Conservation (phyloP, 2,888 invertebrate species). For the Tetropium fuscum region DNA sequence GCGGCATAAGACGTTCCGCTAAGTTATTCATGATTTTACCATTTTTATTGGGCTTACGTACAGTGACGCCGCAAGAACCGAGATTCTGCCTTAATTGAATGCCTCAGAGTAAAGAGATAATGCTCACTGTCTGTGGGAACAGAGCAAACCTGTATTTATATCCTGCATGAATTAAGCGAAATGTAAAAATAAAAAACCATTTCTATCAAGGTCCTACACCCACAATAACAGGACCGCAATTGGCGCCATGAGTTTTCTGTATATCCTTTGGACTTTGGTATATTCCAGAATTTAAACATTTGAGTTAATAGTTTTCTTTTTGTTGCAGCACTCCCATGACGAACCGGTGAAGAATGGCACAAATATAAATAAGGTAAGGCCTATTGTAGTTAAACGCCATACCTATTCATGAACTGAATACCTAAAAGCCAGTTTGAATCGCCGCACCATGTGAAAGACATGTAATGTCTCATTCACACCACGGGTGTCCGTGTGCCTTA, state of each 20-base stretch:
- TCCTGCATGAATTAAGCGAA: constrained; percentile 10
- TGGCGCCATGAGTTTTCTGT: constrained; percentile 9
- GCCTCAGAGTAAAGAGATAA: constrained; percentile 7
- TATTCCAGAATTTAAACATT: constrained; percentile 12
- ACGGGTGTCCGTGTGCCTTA: no score
- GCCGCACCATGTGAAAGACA: no score
- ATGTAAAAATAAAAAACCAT: constrained; percentile 18
- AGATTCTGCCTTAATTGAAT: constrained; percentile 9
- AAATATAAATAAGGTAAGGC: constrained; percentile 65
- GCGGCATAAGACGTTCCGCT: no score
- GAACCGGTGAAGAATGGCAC: constrained; percentile 64
- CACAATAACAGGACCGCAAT: constrained; percentile 3
- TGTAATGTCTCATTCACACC: no score
- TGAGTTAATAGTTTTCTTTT: constrained; percentile 45
- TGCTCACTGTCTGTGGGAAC: not conserved
- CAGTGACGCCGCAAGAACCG: constrained; percentile 7
- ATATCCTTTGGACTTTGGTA: constrained; percentile 3
- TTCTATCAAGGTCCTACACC: constrained; percentile 10
- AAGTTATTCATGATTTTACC: not conserved
- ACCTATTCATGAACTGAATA: no score
- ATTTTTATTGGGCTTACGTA: constrained; percentile 1
- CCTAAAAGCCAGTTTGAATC: no score
- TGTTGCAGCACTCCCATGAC: constrained; percentile 68
- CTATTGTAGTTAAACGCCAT: no score
- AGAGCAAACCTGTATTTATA: constrained; percentile 15